Evolutionary conservation across 2,113 vertebrate species (phyloP).

Genomic region (Pachypanchax playfairii): DNA sequence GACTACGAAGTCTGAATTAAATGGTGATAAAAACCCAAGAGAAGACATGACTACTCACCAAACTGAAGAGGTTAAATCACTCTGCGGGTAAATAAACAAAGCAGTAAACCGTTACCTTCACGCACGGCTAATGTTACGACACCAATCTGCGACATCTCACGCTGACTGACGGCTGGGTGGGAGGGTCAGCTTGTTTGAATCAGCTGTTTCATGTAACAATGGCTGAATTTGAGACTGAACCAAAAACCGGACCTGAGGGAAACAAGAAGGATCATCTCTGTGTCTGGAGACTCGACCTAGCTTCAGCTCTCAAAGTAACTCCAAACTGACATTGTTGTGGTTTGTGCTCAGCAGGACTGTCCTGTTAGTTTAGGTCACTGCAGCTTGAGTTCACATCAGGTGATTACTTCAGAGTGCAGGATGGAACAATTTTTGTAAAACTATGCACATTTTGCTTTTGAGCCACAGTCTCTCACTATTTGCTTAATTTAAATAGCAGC

Average conservation of each 20-base stretch:
- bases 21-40: neutral
- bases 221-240: neutral
- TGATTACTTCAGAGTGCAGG: too few relatives aligned
- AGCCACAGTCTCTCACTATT: too few relatives aligned
- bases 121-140: neutral
- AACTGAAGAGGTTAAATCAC: neutral
- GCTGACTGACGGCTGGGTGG: too few relatives aligned
- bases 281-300: neutral
- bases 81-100: neutral
- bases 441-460: too few relatives aligned
- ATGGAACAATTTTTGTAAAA: too few relatives aligned
- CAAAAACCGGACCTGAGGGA: neutral
- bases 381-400: neutral
- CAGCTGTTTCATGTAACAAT: neutral
- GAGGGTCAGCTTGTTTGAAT: too few relatives aligned
- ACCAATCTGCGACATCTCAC: conserved; percentile 22
- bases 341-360: neutral
- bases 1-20: rapidly evolving
- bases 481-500: too few relatives aligned
- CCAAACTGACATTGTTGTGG: neutral
- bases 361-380: neutral
- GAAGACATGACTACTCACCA: neutral
- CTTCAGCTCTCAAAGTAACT: neutral
- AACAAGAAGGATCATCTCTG: neutral
- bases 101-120: neutral